These are phyloP conservation scores for Drosophila suzukii DNA, from an alignment of 1,140 invertebrate species.

Conservation along the genomic window DNA sequence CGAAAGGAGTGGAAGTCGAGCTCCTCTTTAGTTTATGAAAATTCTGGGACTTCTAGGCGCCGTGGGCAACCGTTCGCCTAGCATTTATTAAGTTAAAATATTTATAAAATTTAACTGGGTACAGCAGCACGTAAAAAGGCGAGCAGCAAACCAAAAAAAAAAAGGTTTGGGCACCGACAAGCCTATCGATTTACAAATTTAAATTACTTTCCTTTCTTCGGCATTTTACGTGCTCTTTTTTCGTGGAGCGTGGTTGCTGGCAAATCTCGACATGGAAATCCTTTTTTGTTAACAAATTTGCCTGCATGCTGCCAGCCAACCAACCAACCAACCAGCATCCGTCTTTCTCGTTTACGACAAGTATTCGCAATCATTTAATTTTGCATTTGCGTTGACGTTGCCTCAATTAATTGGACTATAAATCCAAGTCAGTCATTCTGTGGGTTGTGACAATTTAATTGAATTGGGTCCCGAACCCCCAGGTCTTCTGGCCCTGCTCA, in stretches of 20 bases:
- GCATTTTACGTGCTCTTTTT: background rate
- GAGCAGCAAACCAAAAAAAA: background rate
- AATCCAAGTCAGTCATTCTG: constrained; percentile 42
- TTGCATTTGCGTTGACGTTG: constrained; percentile 57
- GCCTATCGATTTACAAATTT: constrained; percentile 69
- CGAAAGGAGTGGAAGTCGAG: constrained; percentile 16
- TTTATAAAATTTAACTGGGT: constrained; percentile 75
- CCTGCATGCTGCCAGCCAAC: constrained; percentile 15
- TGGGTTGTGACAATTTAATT: constrained; percentile 46
- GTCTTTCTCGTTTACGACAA: constrained; percentile 26
- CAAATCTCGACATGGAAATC: constrained; percentile 61
- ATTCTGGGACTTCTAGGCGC: constrained; percentile 56
- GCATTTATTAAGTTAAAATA: constrained; percentile 77
- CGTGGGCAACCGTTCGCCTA: constrained; percentile 45
- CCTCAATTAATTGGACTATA: constrained; percentile 66
- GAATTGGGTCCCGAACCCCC: constrained; percentile 5
- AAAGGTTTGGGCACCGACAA: constrained; percentile 21
- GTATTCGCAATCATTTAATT: constrained; percentile 67
- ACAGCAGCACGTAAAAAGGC: constrained; percentile 2
- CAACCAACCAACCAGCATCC: constrained; percentile 14
- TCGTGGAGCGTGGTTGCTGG: constrained; percentile 7
- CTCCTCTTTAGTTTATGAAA: constrained; percentile 64
- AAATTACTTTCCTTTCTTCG: constrained; percentile 68
- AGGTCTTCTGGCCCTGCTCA: background rate
- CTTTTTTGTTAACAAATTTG: constrained; percentile 62